These are phyloP conservation scores for Crotalus helleri DNA, from an alignment of 2,113 vertebrate genomes.

Conservation along the genomic window DNA sequence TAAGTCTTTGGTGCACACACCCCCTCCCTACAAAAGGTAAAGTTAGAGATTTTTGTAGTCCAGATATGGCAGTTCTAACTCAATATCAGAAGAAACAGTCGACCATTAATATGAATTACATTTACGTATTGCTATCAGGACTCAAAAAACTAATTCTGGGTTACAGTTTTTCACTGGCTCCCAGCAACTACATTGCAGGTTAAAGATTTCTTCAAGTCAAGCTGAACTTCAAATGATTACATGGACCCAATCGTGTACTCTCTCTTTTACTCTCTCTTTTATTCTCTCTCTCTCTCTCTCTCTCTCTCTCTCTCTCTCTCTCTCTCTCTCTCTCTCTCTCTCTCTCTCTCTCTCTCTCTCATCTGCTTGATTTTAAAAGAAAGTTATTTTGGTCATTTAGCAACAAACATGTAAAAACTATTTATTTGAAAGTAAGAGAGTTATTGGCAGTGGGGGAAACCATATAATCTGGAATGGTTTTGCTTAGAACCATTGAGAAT, in stretches of 20 bases:
- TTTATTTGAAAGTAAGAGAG: too few species aligned
- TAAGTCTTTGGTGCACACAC: neutral
- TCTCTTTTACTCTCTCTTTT: too few species aligned
- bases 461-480: neutral
- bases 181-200: neutral
- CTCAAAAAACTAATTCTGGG: neutral
- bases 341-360: too few species aligned
- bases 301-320: too few species aligned
- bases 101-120: neutral
- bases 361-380: too few species aligned
- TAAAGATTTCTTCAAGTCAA: neutral
- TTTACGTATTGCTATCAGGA: neutral
- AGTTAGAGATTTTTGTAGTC: neutral
- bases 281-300: too few species aligned
- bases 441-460: too few species aligned
- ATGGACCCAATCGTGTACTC: too few species aligned
- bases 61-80: neutral
- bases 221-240: neutral
- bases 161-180: neutral
- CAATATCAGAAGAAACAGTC: neutral
- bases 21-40: neutral
- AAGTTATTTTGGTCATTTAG: too few species aligned
- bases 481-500: neutral
- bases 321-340: too few species aligned
- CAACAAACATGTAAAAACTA: too few species aligned